Evolutionary conservation across 2,113 vertebrate genomes (phyloP), one percentile per base, ranked within the genome.

Genomic region (Cyanoliseus patagonus): DNA sequence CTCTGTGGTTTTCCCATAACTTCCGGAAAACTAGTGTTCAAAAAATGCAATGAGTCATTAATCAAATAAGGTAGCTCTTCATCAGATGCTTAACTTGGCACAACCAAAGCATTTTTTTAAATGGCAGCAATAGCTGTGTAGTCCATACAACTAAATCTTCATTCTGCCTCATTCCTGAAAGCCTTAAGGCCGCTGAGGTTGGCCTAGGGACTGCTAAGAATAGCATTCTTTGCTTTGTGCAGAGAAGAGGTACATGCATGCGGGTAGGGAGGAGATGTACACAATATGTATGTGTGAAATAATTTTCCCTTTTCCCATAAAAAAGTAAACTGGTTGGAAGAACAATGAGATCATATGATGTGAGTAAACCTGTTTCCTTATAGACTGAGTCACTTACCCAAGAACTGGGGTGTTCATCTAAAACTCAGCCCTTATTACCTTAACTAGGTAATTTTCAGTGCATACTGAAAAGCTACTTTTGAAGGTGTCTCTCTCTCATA

Each of bases 231-330:
- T 49, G n/a, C 61, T 79, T 68, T 7, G 13, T 20, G 14, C 4
- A 35, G 3, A 6, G 9, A 7, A 19, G 3, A 14, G 1, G 5
- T 42, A 17, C 3, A 1, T 33, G 44, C 61, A 25, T 2, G 0
- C 2, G 1, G 16, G 22, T 46, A 37, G 18, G n/a, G 14, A 78
- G 76, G 53, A 57, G 17, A 33, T 1, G 2, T 52, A 33, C 27
- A 4, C 42, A 11, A 9, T 39, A n/a, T 49, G 24, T 27, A 4
- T 7, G 3, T 5, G 33, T 49, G 84, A 79, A 90, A 83, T 85
- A 28, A 61, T 59, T 61, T 35, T 67, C 55, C n/a, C 73, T 83
- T 61, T 82, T 77, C 52, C 67, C 80, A 14, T 77, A 0, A 85
- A 87, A 77, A 30, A 70, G 27, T n/a, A 89, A 92, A 81, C 28